Evolutionary conservation across 2,797 vertebrate species (phyloP), one percentile per base, ranked within the genome.

Genomic region (Nyctalus aviator): DNA sequence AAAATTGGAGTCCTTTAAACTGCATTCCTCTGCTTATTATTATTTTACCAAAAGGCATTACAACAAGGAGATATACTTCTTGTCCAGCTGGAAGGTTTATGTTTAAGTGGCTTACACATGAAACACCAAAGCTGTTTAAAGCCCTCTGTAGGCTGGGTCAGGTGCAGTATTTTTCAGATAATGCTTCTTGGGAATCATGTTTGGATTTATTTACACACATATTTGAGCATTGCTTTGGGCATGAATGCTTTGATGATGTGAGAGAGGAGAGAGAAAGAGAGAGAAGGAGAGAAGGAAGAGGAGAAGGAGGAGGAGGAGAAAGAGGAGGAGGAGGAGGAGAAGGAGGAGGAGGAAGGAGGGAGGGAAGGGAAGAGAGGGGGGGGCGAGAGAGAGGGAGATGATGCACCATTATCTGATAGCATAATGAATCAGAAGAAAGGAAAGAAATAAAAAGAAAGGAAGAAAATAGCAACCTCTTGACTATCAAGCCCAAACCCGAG

Each of bases 161-260:
- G 30, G 55, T 46, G 13, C 37, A 82, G 35, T 32, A 35, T 73
- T 91, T 71, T 96, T 71, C 55, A 48, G 13, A 76, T 84, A 41
- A 79, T 53, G 21, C 82, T 88, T 95, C 75, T 91, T 93, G 64
- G 83, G 35, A 88, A 88, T 88, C 68, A 59, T 53, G 76, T 88
- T 88, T 92, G 76, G 37, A 55, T 92, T 75, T 66, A 94, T 95
- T 94, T 90, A 85, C 66, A 87, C 69, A 87, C 73, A 57, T 88
- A 84, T 84, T 88, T 76, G 68, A 94, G 15, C 46, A 87, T 30
- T 48, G 35, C 41, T 92, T 59, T 84, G 57, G 84, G 30, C 62
- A 87, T 93, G 46, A 84, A 8, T 64, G 41, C 62, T 62, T 87
- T 94, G 90, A 66, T 89, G 25, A 44, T 64, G 71, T 0, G n/a